Percentiles rank a stretch among this genome's conserved stretches.
phyloP scores from a whole-genome alignment of 2,113 vertebrate genomes.

The Nipponia nippon region DNA sequence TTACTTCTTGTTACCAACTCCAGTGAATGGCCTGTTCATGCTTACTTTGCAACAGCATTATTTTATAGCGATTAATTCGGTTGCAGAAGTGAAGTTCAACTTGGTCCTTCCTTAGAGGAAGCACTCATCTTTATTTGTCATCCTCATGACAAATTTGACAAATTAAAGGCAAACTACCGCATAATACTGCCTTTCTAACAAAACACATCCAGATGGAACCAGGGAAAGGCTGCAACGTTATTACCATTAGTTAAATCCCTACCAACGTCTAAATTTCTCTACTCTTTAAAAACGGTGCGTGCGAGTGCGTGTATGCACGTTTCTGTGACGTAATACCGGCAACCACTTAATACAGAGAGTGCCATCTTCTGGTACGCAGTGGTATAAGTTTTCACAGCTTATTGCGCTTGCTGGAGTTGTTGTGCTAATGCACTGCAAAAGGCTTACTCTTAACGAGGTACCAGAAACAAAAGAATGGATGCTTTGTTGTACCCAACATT shows the following conservation, averaged over 20 bases:
- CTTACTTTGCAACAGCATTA: neutral
- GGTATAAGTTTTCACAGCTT: fast-evolving
- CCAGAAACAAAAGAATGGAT: neutral
- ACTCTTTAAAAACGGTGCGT: fast-evolving
- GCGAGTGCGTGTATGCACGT: fast-evolving
- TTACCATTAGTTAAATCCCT: neutral
- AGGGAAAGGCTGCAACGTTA: neutral
- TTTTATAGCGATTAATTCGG: neutral
- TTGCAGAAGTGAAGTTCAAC: neutral
- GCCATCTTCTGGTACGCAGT: neutral
- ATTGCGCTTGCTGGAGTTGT: fast-evolving
- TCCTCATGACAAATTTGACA: neutral
- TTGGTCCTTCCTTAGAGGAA: neutral
- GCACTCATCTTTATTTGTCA: neutral
- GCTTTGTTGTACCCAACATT: fast-evolving
- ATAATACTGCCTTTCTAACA: neutral
- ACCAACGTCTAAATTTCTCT: neutral
- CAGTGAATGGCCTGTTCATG: neutral
- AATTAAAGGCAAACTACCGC: neutral
- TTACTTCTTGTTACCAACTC: neutral
- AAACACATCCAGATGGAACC: neutral
- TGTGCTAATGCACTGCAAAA: neutral
- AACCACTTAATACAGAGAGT: neutral
- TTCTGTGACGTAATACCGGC: fast-evolving
- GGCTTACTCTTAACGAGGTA: neutral